phyloP scores from a whole-genome alignment of 2,113 vertebrate species.

The Papio anubis region DNA sequence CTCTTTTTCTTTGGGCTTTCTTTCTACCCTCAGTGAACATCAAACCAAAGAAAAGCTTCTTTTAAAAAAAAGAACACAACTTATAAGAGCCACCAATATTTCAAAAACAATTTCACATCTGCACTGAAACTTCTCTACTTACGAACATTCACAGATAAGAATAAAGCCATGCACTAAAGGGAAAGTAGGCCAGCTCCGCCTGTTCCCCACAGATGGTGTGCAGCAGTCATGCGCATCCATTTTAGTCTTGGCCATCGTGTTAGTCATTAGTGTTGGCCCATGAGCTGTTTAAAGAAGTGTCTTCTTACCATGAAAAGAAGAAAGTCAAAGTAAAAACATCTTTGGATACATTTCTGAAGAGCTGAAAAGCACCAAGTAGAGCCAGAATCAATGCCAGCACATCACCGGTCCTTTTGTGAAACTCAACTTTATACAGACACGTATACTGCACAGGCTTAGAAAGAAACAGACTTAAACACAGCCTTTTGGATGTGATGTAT shows the following conservation, averaged over 20 bases:
- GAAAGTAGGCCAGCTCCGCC: slow-evolving; percentile 27
- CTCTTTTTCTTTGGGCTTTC: not conserved
- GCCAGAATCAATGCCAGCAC: not conserved
- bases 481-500: not conserved
- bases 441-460: not conserved
- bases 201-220: not conserved
- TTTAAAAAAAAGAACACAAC: not conserved
- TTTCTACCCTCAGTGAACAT: not conserved
- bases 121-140: not conserved
- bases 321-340: slow-evolving; percentile 69
- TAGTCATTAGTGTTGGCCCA: slow-evolving; percentile 61
- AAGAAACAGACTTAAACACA: not conserved
- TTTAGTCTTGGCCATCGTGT: slow-evolving; percentile 30
- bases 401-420: slow-evolving; percentile 9
- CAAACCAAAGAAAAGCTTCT: not conserved
- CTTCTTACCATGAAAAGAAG: slow-evolving; percentile 72
- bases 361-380: slow-evolving; percentile 49
- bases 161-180: not conserved
- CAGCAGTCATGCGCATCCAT: slow-evolving; percentile 19
- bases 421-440: not conserved
- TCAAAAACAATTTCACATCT: slow-evolving; percentile 59
- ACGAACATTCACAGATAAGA: slow-evolving; percentile 58
- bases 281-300: slow-evolving; percentile 68
- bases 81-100: slow-evolving; percentile 10
- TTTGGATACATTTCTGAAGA: slow-evolving; percentile 66